Conservation (phyloP, 2,797 vertebrate genomes). For the Megaceryle alcyon region DNA sequence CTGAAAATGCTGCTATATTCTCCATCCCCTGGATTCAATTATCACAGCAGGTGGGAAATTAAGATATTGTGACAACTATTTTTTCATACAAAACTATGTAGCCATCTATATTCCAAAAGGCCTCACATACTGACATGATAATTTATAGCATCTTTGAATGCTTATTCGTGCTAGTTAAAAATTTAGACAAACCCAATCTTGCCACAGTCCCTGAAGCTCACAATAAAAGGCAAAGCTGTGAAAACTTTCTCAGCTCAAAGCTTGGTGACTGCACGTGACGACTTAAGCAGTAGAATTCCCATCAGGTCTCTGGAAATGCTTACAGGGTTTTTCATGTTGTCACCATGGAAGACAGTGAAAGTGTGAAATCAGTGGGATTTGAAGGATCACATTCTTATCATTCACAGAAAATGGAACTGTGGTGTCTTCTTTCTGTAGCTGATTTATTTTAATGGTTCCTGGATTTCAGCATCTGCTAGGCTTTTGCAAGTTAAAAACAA, state of each 20-base stretch:
- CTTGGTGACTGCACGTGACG: not conserved
- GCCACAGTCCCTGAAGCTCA: not conserved
- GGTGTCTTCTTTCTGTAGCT: not conserved
- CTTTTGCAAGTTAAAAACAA: not conserved
- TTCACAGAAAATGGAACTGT: not conserved
- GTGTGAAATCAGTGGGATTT: not conserved
- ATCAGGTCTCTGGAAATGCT: not conserved
- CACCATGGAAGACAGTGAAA: not conserved
- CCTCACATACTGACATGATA: not conserved
- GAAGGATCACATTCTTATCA: not conserved
- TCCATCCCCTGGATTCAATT: not conserved
- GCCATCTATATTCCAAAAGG: not conserved
- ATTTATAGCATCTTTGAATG: not conserved
- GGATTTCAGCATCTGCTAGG: not conserved
- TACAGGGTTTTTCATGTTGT: not conserved
- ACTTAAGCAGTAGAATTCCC: not conserved
- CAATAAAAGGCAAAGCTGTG: not conserved
- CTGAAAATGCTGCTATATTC: not conserved
- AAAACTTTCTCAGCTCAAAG: not conserved
- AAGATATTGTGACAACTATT: constrained; percentile 17
- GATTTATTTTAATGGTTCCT: not conserved
- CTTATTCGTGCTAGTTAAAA: not conserved
- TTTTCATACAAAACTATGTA: not conserved
- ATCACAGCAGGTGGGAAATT: not conserved
- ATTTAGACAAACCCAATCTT: not conserved